Evolutionary conservation across 1,140 invertebrate genomes (phyloP).

Genomic region (Cherax quadricarinatus): DNA sequence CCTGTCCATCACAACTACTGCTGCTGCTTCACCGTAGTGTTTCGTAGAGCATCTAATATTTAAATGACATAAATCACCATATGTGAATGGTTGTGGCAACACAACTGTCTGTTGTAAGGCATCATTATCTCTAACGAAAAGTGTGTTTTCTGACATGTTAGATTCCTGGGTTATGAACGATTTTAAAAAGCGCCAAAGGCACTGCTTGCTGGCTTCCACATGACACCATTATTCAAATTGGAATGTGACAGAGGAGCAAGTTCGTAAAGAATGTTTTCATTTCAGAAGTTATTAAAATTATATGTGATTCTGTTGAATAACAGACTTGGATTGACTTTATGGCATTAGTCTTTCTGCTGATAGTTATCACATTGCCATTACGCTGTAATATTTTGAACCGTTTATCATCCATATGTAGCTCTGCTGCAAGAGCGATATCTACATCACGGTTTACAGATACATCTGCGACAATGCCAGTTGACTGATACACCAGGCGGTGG

Average conservation of each 20-base stretch:
- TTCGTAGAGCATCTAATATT: not conserved
- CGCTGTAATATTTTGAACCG: not conserved
- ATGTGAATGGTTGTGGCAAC: too few species aligned
- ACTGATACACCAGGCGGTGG: not conserved
- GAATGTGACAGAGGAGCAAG: not conserved
- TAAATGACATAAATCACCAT: too few species aligned
- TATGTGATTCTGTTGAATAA: conserved; percentile 29
- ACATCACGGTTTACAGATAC: not conserved
- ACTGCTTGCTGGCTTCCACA: conserved; percentile 27
- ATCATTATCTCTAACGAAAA: too few species aligned
- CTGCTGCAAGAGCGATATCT: not conserved
- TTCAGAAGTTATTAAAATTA: not conserved
- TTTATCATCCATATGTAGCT: not conserved
- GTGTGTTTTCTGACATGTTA: too few species aligned
- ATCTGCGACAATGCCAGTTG: not conserved
- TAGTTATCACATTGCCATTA: not conserved
- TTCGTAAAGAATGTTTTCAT: conserved; percentile 2
- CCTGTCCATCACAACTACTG: not conserved
- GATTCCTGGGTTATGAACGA: not conserved
- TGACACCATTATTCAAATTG: not conserved
- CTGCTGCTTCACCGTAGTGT: not conserved
- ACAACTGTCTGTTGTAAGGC: too few species aligned
- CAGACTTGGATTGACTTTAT: conserved; percentile 21
- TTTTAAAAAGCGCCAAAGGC: not conserved
- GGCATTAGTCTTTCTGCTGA: not conserved